These are phyloP conservation scores for Felis catus DNA, from an alignment of 2,113 vertebrate genomes.

Conservation along the genomic window DNA sequence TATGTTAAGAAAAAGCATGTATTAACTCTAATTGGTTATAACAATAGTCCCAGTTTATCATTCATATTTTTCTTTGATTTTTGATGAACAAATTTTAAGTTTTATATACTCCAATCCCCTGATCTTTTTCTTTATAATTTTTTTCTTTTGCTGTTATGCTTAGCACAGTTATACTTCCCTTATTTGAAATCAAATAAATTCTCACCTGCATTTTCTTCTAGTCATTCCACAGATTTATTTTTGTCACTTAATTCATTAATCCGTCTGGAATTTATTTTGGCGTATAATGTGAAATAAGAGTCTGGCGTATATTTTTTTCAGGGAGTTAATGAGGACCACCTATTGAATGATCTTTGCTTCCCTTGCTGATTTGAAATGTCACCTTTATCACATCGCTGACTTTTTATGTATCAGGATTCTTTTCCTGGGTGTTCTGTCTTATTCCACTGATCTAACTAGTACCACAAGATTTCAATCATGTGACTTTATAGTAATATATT, in stretches of 20 bases:
- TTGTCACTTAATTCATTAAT: constrained; percentile 23
- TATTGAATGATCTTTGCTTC: not conserved
- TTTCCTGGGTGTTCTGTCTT: not conserved
- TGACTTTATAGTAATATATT: not conserved
- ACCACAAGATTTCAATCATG: not conserved
- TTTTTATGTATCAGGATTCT: not conserved
- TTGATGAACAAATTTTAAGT: not conserved
- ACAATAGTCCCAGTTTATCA: not conserved
- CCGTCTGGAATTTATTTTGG: constrained; percentile 28
- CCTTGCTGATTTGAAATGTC: constrained; percentile 20
- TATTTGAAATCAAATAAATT: constrained; percentile 55
- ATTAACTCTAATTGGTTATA: not conserved
- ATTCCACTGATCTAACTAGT: not conserved
- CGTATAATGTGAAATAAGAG: not conserved
- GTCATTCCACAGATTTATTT: constrained; percentile 31
- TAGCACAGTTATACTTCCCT: not conserved
- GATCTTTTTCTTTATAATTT: constrained; percentile 23
- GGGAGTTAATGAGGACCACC: not conserved
- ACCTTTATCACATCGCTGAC: not conserved
- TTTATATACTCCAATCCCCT: not conserved
- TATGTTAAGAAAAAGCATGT: constrained; percentile 11
- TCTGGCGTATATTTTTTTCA: not conserved
- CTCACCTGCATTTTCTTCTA: constrained; percentile 30
- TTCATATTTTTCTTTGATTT: constrained; percentile 11
- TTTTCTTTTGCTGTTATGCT: constrained; percentile 10